These are phyloP conservation scores for Panulirus ornatus DNA, from an alignment of 1,140 invertebrate genomes.

Conservation along the genomic window DNA sequence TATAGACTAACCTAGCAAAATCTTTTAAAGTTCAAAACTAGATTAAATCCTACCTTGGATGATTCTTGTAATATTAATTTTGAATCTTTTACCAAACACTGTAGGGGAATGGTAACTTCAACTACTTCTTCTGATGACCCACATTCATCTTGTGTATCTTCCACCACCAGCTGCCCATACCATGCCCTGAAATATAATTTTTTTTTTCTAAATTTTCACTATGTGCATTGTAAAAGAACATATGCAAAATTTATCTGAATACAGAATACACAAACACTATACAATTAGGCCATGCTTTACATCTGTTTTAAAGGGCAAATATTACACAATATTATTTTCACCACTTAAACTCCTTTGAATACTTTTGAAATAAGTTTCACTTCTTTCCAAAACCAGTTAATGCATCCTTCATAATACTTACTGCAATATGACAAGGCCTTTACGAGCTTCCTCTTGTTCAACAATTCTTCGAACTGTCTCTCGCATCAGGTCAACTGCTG, in stretches of 20 bases:
- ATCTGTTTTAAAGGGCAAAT: too few species aligned
- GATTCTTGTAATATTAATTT: constrained; percentile 90
- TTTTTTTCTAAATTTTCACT: too few species aligned
- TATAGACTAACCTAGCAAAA: too few species aligned
- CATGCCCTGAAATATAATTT: constrained; percentile 28
- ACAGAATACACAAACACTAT: too few species aligned
- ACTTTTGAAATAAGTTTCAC: too few species aligned
- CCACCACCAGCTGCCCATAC: constrained; percentile 80
- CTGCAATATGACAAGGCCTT: constrained; percentile 90
- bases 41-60: constrained; percentile 76
- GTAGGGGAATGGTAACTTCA: constrained; percentile 94
- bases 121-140: constrained; percentile 84
- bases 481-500: constrained; percentile 92
- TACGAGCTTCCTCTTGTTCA: constrained; percentile 86
- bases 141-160: constrained; percentile 76
- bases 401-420: constrained; percentile 80
- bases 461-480: constrained; percentile 79
- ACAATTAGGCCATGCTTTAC: too few species aligned
- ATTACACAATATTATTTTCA: too few species aligned
- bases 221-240: too few species aligned
- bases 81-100: constrained; percentile 95
- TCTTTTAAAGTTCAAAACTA: too few species aligned
- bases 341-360: too few species aligned
- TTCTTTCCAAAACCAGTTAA: too few species aligned
- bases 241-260: too few species aligned